Base-by-base conservation (phyloP, 2,888 invertebrate species). In the Andricus quercusramuli region DNA sequence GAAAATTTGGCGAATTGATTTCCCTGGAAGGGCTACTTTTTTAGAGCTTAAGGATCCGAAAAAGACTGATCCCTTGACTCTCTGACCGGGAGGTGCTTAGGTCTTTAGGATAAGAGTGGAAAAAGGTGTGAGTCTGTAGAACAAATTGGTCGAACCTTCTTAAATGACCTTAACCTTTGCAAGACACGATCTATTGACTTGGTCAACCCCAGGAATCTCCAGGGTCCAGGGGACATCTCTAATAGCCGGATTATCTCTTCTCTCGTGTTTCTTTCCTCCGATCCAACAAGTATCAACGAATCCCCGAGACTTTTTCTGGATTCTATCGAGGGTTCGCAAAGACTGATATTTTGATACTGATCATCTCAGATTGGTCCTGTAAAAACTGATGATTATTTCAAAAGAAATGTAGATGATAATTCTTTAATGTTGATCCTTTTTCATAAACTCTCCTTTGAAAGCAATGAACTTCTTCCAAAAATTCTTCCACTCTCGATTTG, bases 201-300 rank as follows among this genome's bases (percentile, higher is more conserved):
- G 80, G 25, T 79, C 86, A 89, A 90, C 90, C 91, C 89, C 83
- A 85, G 84, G 83, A 87, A 87, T 91, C 91, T 90, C 92, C 89
- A 70, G 59, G 22, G 22, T 59, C 90, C 80, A 85, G 90, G 92
- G 91, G 90, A 91, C 92, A 90, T 89, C 90, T 91, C 92, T 92
- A 92, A 92, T 92, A 91, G 92, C 90, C 89, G 89, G 92, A 92
- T 92, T 92, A 92, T 92, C 91, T 89, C 87, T 86, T 86, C 88
- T 84, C 83, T 82, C 82, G 85, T 88, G 85, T 87, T 87, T 89
- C 87, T 87, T 87, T 86, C 85, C 84, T 84, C 79, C 82, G 78
- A 67, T 74, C 86, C 87, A 87, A 89, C 88, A 87, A 89, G 88
- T 88, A 89, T 90, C 91, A 90, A 9, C 89, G 88, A 83, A 78